phyloP scores from a whole-genome alignment of 2,888 invertebrate species.

The Meloe dianella region DNA sequence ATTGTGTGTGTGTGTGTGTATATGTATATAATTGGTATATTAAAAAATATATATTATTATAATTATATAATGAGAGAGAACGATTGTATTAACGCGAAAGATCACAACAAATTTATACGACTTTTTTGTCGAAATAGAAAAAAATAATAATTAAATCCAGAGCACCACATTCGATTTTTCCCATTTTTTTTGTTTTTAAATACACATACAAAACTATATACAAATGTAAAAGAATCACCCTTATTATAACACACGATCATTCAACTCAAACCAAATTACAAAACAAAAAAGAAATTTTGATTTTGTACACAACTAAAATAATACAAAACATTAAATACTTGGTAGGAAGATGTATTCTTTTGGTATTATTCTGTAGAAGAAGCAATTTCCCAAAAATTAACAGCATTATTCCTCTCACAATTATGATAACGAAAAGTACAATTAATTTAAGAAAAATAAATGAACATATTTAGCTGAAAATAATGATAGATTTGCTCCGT shows the following conservation, averaged over 20 bases:
- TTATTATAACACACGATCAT: slow-evolving; percentile 4
- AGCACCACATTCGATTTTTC: slow-evolving; percentile 58
- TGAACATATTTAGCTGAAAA: slow-evolving; percentile 26
- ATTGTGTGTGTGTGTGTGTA: slow-evolving; percentile 39
- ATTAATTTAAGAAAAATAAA: slow-evolving; percentile 35
- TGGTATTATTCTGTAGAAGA: slow-evolving; percentile 35
- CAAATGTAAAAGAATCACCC: slow-evolving; percentile 37
- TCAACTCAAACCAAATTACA: slow-evolving; percentile 35
- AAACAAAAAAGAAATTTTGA: slow-evolving; percentile 45
- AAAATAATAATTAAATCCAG: slow-evolving; percentile 46
- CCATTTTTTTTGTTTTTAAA: slow-evolving; percentile 38
- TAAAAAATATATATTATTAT: slow-evolving; percentile 40
- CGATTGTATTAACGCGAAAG: slow-evolving; percentile 52
- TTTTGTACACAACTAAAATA: slow-evolving; percentile 48
- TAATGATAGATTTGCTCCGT: slow-evolving; percentile 31
- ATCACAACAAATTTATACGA: slow-evolving; percentile 55
- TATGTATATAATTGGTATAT: slow-evolving; percentile 43
- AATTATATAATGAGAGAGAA: slow-evolving; percentile 44
- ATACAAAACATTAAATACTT: slow-evolving; percentile 57
- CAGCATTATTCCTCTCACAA: slow-evolving; percentile 10
- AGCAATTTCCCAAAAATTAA: slow-evolving; percentile 34
- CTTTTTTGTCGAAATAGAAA: slow-evolving; percentile 38
- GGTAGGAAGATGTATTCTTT: slow-evolving; percentile 58
- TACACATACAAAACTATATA: slow-evolving; percentile 41
- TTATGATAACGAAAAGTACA: slow-evolving; percentile 29